A percentile compares a stretch with the other conserved stretches of the same genome.
Conservation (phyloP, 2,797 vertebrate species). For the Chaenodraco wilsoni region DNA sequence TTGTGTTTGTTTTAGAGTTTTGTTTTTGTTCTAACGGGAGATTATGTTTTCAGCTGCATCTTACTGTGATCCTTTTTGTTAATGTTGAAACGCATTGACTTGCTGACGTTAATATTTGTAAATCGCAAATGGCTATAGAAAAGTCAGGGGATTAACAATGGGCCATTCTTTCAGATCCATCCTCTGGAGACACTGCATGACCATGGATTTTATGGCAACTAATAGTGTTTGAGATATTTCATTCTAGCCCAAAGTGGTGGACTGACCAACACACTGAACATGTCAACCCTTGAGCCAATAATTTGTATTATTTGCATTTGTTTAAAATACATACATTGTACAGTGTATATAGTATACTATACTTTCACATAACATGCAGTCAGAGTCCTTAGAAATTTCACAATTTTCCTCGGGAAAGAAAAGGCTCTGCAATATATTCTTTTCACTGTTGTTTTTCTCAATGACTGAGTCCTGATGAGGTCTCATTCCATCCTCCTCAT, state of each 20-base stretch:
- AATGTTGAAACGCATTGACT: background rate
- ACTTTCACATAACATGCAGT: background rate
- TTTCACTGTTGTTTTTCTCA: conserved; percentile 6
- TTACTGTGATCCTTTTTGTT: background rate
- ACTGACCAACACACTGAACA: background rate
- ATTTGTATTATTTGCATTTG: too few species aligned
- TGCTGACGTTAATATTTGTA: too few species aligned
- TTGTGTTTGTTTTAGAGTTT: background rate
- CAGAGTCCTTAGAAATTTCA: background rate
- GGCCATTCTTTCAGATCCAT: background rate
- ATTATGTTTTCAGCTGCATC: background rate
- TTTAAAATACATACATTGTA: background rate
- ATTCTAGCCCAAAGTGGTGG: background rate
- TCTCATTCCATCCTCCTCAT: conserved; percentile 31
- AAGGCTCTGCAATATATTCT: background rate
- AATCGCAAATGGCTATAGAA: background rate
- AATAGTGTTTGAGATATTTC: background rate
- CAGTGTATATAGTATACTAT: background rate
- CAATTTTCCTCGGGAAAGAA: background rate
- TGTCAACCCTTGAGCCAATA: too few species aligned
- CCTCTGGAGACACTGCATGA: background rate
- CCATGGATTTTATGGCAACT: background rate
- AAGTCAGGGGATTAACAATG: background rate
- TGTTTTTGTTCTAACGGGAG: background rate
- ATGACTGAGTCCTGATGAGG: conserved; percentile 24